Conservation (phyloP, 2,888 invertebrate species). For the Drosophila paucipuncta region DNA sequence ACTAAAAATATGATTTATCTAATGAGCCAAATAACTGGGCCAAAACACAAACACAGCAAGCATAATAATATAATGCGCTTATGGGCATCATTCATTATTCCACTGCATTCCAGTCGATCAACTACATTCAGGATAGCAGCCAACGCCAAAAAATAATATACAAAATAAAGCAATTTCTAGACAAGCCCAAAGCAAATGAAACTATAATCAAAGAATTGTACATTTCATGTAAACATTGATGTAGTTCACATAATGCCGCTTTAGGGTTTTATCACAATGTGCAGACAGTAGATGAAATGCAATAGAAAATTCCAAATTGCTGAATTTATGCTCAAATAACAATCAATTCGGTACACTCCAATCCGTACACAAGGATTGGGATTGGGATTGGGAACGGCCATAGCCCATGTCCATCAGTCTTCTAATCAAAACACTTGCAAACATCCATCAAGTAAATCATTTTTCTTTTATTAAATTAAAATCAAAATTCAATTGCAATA, state of each 20-base stretch:
- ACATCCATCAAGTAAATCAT: neutral
- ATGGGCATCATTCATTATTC: slow-evolving; percentile 24
- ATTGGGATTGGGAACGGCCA: neutral
- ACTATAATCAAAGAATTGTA: neutral
- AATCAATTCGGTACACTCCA: no score
- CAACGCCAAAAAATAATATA: no score
- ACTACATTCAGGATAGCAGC: neutral
- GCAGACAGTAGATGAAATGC: neutral
- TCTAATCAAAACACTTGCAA: neutral
- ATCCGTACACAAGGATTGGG: neutral
- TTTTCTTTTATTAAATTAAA: neutral
- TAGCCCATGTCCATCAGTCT: neutral
- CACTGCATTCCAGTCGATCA: neutral
- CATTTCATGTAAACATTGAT: neutral
- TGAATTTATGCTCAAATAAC: neutral
- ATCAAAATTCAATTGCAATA: neutral
- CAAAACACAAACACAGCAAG: slow-evolving; percentile 16
- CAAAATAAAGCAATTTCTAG: no score
- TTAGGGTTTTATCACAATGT: neutral
- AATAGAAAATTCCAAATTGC: neutral
- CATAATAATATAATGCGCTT: slow-evolving; percentile 45
- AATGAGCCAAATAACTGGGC: slow-evolving; percentile 47
- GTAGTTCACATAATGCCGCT: neutral
- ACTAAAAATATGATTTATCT: slow-evolving; percentile 43
- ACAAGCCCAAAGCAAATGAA: slow-evolving; percentile 1